These are phyloP conservation scores for Sebastes steindachneri DNA, from an alignment of 2,797 vertebrate species.

Conservation along the genomic window DNA sequence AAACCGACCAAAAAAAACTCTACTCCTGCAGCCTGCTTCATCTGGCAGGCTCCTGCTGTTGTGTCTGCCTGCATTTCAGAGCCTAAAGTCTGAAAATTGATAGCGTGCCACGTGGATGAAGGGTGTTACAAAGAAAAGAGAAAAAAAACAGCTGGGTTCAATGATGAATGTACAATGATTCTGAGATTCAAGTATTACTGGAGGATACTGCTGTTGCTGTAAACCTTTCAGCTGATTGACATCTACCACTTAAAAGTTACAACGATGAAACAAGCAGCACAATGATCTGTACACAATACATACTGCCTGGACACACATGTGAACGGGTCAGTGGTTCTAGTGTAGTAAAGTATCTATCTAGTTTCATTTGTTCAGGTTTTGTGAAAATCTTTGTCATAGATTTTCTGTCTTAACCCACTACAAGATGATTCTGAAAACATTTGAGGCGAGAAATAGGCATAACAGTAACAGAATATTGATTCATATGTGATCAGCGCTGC, in stretches of 20 bases:
- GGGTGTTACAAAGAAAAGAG: neutral
- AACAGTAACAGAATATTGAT: too few species aligned
- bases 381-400: neutral
- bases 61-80: constrained; percentile 42
- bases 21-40: constrained; percentile 7
- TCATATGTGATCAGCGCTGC: too few species aligned
- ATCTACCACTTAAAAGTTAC: neutral
- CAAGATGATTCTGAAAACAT: too few species aligned
- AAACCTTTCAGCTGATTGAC: neutral
- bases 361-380: neutral
- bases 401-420: neutral
- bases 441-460: too few species aligned
- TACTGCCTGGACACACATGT: neutral
- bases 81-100: constrained; percentile 35
- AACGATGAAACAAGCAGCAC: neutral
- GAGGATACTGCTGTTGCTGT: neutral
- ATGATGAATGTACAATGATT: neutral
- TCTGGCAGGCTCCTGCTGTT: constrained; percentile 33
- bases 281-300: neutral
- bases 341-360: neutral
- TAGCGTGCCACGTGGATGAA: constrained; percentile 10
- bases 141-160: neutral
- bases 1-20: constrained; percentile 25
- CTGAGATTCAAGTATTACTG: neutral
- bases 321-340: neutral